Evolutionary conservation across 2,113 vertebrate species (phyloP), one percentile per base, ranked within the genome.

Genomic region (Diphyllodes magnificus): DNA sequence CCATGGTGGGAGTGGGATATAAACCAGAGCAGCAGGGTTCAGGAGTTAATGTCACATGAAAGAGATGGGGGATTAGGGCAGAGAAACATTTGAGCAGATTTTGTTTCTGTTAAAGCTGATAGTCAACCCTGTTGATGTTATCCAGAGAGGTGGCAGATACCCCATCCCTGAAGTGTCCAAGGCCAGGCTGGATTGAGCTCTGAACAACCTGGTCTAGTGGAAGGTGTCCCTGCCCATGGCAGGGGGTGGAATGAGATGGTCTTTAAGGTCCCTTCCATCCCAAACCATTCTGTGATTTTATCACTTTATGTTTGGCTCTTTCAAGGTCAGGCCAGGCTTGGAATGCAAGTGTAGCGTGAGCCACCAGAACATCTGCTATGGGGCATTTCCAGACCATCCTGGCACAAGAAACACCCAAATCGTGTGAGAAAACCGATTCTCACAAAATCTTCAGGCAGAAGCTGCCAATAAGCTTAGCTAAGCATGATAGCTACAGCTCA

Each of bases 371-470:
- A 88, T 82, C 93, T 86, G 59, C 69, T 90, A 0, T 2, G 6
- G 81, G 69, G 39, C n/a, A 87, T 73, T 87, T 92, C 47, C 82
- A 95, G 66, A 49, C 73, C 78, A 39, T 65, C 42, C 45, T 82
- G 84, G 79, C 75, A 69, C 16, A 63, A 69, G 54, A 70, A 73
- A 56, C 8, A 51, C 16, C 59, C 3, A 2, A 90, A 80, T 37
- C 5, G 19, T 54, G 61, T 0, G 0, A 82, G 66, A 94, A 95
- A 97, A 77, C 6, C 3, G 33, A 37, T 64, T 54, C 78, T 66
- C 42, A 59, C 60, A 59, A 40, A 65, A 83, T 69, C 71, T 53
- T 56, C 40, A 22, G 56, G 79, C 51, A 69, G 28, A 76, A 80
- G 25, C 44, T 88, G 60, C 63, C 66, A 68, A 59, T 47, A 24